Evolutionary conservation across 2,888 invertebrate species (phyloP).

Genomic region (Leptinotarsa haldemani): DNA sequence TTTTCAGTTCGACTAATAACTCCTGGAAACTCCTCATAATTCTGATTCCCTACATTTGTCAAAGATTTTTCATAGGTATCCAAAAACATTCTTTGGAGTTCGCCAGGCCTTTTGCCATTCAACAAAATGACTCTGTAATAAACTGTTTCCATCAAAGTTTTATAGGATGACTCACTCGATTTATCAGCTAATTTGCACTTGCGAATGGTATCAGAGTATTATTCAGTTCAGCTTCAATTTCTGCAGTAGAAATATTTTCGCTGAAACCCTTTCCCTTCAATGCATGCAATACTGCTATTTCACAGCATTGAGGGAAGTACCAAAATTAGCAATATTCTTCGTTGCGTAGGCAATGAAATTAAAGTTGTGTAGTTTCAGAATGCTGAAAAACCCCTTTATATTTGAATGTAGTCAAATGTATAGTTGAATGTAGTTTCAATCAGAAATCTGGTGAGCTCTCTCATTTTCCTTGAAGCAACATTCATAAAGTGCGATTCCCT

Average conservation of each 20-base stretch:
- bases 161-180: background rate
- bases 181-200: conserved; percentile 32
- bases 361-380: conserved; percentile 16
- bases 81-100: conserved; percentile 44
- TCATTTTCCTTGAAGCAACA: conserved; percentile 39
- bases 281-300: conserved; percentile 39
- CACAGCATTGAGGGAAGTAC: background rate
- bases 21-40: conserved; percentile 39
- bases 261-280: conserved; percentile 31
- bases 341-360: conserved; percentile 4
- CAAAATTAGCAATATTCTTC: conserved; percentile 11
- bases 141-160: conserved; percentile 39
- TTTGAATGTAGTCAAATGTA: background rate
- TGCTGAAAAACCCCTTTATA: background rate
- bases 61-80: conserved; percentile 5
- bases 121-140: conserved; percentile 36
- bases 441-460: conserved; percentile 31
- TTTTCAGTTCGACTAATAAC: conserved; percentile 30
- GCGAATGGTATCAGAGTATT: conserved; percentile 43
- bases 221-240: conserved; percentile 46
- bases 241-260: conserved; percentile 23
- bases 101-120: conserved; percentile 45
- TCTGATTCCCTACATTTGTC: background rate
- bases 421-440: background rate
- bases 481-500: conserved; percentile 35